Base-by-base conservation (phyloP, 2,113 vertebrate species). In the Cacatua alba region DNA sequence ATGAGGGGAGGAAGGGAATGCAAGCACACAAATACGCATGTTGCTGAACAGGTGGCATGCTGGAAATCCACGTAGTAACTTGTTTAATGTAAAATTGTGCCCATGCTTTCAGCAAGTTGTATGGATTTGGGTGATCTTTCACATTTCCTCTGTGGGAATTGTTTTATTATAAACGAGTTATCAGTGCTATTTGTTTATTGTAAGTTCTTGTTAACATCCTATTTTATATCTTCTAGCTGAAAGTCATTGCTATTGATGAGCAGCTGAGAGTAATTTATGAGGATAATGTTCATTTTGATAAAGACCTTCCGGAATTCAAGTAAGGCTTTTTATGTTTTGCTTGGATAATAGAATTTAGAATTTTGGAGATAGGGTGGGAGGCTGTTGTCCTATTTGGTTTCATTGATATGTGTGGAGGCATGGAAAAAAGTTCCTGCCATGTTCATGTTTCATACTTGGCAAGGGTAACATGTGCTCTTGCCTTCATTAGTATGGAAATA, bases 221-320 rank as follows among this genome's bases (percentile, higher is more conserved):
- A 87, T 88, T 88, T 92, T 92, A 57, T 95, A 51, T 90, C 62
- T 96, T 96, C 51, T 94, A 99, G 99, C 96, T 99, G 94, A 99
- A 99, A 97, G 99, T 98, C 33, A 97, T 99, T 80, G 99, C 98
- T 33, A 67, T 99, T 29, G 98, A 99, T 96, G 97, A 95, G 63
- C 82, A 95, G 26, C 97, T 99, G 94, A 96, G 96, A 17, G 97
- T 99, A 80, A 93, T 98, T 95, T 98, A 99, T 43, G 99, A 99
- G 80, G 97, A 98, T 90, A 98, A 97, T 81, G 98, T 99, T 37
- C 98, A 98, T 87, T 99, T 99, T 97, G 99, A 99, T 97, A 98
- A 97, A 23, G 99, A 99, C 72, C 98, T 99, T 37, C 98, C 98
- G 0, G 98, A 99, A 97, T 99, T 98, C 97, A 98, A 98, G 99